These are phyloP conservation scores for Plutomurus gul DNA, from an alignment of 1,140 invertebrate species.

Conservation along the genomic window DNA sequence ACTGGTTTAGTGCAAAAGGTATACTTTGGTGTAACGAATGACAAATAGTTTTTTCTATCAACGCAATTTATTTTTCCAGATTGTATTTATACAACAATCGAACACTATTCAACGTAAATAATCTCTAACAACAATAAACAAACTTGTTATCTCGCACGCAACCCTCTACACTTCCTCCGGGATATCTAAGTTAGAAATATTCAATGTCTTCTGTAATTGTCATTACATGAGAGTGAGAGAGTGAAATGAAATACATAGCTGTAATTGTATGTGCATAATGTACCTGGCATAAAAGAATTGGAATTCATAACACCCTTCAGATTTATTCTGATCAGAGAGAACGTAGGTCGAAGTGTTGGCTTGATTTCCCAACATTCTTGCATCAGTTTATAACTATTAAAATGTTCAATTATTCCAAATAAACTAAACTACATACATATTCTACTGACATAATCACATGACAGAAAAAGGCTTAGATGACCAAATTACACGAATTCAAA, in stretches of 20 bases:
- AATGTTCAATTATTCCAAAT: not conserved
- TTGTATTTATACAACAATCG: not conserved
- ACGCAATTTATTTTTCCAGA: not conserved
- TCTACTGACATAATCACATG: too few relatives aligned
- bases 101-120: not conserved
- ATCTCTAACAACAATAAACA: not conserved
- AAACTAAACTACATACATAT: too few relatives aligned
- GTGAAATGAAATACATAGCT: not conserved
- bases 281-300: not conserved
- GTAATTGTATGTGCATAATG: not conserved
- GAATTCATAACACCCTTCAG: not conserved
- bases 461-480: too few relatives aligned
- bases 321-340: not conserved
- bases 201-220: not conserved
- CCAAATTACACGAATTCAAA: too few relatives aligned
- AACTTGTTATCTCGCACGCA: too few relatives aligned
- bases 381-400: not conserved
- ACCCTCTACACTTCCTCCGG: not conserved
- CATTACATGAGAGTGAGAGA: not conserved
- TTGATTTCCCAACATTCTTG: not conserved
- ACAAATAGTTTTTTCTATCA: not conserved
- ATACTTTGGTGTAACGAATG: not conserved
- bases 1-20: not conserved
- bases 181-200: not conserved
- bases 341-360: not conserved